phyloP scores from a whole-genome alignment of 2,113 vertebrate species.

The Jaculus jaculus region DNA sequence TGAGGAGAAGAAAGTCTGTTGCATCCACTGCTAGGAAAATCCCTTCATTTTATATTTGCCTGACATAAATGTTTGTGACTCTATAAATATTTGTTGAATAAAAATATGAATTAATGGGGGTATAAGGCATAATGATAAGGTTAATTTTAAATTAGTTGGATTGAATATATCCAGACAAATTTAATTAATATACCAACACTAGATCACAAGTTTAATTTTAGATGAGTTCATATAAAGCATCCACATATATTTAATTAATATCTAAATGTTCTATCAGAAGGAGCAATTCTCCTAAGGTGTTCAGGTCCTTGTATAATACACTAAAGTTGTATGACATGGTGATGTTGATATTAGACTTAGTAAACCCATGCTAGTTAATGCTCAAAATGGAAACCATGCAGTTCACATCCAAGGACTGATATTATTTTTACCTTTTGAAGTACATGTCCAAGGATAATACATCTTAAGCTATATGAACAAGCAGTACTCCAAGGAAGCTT shows the following conservation, averaged over 20 bases:
- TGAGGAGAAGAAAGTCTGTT: neutral
- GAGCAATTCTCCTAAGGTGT: neutral
- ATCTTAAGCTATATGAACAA: neutral
- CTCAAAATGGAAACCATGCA: neutral
- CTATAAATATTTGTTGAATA: slow-evolving; percentile 11
- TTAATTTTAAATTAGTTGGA: slow-evolving; percentile 13
- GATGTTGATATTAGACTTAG: neutral
- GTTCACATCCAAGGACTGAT: neutral
- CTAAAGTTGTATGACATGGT: neutral
- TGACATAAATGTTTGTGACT: neutral
- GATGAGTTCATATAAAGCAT: neutral
- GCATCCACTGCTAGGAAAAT: neutral
- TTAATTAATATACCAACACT: neutral
- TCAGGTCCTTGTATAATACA: neutral
- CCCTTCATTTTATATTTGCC: neutral
- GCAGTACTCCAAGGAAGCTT: neutral
- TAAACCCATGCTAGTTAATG: neutral
- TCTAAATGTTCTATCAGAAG: neutral
- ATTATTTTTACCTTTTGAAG: neutral
- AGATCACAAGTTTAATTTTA: neutral
- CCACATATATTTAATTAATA: neutral
- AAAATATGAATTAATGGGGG: slow-evolving; percentile 8
- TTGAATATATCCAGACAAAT: neutral
- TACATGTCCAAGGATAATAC: neutral
- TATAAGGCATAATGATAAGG: neutral